phyloP scores from a whole-genome alignment of 2,888 invertebrate genomes.

The Chesias legatella region DNA sequence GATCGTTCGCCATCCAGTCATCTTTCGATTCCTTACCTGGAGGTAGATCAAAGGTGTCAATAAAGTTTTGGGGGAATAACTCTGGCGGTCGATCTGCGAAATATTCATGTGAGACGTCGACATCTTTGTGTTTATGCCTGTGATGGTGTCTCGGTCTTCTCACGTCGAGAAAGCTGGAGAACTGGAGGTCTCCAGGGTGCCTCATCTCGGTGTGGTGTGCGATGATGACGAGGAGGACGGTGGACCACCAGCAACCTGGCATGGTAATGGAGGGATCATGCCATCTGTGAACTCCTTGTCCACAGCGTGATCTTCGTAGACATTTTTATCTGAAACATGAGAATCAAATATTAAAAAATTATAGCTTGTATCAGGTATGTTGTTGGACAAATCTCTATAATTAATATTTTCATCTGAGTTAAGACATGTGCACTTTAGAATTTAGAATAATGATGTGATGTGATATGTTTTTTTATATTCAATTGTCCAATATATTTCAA shows the following conservation, averaged over 20 bases:
- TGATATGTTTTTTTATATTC: too few species aligned
- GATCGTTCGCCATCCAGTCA: conserved; percentile 67
- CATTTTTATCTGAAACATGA: conserved; percentile 66
- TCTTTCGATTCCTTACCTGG: conserved; percentile 43
- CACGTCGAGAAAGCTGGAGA: conserved; percentile 25
- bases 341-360: conserved; percentile 1
- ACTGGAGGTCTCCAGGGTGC: conserved; percentile 38
- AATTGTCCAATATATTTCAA: too few species aligned
- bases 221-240: conserved; percentile 52
- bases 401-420: too few species aligned
- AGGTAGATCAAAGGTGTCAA: conserved; percentile 42
- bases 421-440: too few species aligned
- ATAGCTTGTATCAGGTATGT: too few species aligned
- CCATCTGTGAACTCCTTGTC: conserved; percentile 51
- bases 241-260: conserved; percentile 63
- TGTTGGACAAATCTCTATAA: too few species aligned
- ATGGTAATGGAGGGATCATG: conserved; percentile 59
- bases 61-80: conserved; percentile 38
- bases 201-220: conserved; percentile 58
- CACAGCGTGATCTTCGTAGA: conserved; percentile 39
- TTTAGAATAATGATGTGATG: too few species aligned
- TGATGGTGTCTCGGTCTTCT: conserved; percentile 50
- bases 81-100: conserved; percentile 39
- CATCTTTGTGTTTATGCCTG: conserved; percentile 60
- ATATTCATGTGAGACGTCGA: conserved; percentile 32